A percentile compares a stretch with the other conserved stretches of the same genome.
Evolutionary conservation across 2,888 invertebrate genomes (phyloP).

Genomic region (Schizaphis graminum): DNA sequence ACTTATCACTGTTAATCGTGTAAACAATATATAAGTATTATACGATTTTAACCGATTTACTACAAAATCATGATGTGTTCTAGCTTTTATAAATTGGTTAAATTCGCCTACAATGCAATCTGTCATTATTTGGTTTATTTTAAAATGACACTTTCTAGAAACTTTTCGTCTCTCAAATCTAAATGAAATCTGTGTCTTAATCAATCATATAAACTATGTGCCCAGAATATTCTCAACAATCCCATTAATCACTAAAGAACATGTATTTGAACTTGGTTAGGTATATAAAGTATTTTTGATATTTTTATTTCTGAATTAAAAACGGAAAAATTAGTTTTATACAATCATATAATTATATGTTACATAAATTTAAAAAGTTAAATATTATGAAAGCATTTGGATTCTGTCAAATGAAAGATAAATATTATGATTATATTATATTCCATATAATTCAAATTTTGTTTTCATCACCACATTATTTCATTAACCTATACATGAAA

Average conservation of each 20-base stretch:
- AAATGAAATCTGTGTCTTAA: conserved; percentile 50
- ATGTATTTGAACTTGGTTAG: neutral
- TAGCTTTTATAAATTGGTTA: neutral
- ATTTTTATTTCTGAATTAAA: neutral
- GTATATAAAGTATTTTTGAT: neutral
- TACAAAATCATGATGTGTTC: neutral
- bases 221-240: neutral
- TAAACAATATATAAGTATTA: neutral
- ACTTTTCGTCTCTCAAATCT: conserved; percentile 6
- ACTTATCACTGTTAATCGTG: neutral
- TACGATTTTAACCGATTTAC: neutral
- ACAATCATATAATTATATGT: neutral
- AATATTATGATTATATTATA: neutral
- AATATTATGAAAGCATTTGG: neutral
- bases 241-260: conserved; percentile 32
- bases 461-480: neutral
- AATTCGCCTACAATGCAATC: conserved; percentile 14
- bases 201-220: conserved; percentile 44
- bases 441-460: neutral
- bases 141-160: conserved; percentile 16
- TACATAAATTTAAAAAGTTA: neutral
- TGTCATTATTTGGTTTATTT: conserved; percentile 46
- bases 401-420: neutral
- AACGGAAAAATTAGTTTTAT: neutral
- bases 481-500: neutral